Base-by-base conservation (phyloP, 1,140 invertebrate genomes). In the Chrysomallon squamiferum region DNA sequence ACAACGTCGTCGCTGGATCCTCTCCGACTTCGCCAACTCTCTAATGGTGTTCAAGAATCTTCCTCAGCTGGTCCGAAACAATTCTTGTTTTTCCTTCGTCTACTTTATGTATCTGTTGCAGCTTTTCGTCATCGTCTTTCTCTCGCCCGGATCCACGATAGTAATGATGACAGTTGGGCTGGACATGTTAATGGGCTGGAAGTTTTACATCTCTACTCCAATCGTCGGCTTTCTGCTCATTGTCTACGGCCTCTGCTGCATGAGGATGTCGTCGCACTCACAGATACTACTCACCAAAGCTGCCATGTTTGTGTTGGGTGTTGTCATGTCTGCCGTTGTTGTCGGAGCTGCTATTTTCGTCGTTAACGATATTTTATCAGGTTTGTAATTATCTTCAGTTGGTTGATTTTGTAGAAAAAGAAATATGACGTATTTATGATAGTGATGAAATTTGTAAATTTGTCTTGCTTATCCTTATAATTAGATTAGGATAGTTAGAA, bases 11-110 rank as follows among this genome's bases (percentile, higher is more conserved):
- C 58, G 70, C 18, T 77, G 89, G 25, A 90, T 89, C 89, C 87
- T 89, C 4, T 89, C 88, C 0, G 90, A 89, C 18, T 86, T 89
- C 79, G 89, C 89, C 41, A 90, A 90, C 74, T 89, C 90, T 30
- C 81, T 89, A 62, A 88, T 90, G 71, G 76, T 90, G 4, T 75
- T 90, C 1, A 73, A 75, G 25, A 87, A 89, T 73, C 84, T 87
- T 60, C 83, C 84, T 59, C 81, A 79, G 45, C 86, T 88, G 6
- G 78, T 89, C 22, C 79, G 80, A 62, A 81, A 86, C n/a, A 90
- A 90, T 71, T 86, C 88, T 30, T 87, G 87, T 58, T 89, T 90
- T 60, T 88, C 88, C 0, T 80, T 87, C n/a, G 84, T 86, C 33
- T 90, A 88, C 59, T 86, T 88, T 33, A 32, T 83, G 4, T 81